Evolutionary conservation across 1,140 invertebrate species (phyloP).

Genomic region (Drosophila simulans): DNA sequence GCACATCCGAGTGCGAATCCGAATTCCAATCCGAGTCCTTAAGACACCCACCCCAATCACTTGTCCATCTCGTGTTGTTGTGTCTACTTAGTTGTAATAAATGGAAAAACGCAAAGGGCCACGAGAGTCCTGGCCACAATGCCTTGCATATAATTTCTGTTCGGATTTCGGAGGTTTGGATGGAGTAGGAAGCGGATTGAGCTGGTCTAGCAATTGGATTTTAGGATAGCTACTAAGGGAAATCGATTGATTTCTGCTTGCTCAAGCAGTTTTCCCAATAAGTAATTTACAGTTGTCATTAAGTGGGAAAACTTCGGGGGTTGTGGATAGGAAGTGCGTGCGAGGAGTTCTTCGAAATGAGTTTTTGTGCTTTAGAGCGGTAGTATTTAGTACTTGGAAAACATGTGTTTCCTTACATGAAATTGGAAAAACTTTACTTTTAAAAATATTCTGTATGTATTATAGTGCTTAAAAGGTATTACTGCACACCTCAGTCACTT

Average conservation of each 20-base stretch:
- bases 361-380: not conserved
- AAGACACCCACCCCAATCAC: not conserved
- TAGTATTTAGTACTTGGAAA: not conserved
- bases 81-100: constrained; percentile 81
- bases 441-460: no score
- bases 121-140: constrained; percentile 46
- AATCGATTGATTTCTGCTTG: constrained; percentile 84
- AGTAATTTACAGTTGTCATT: constrained; percentile 74
- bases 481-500: no score
- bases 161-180: constrained; percentile 9
- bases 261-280: constrained; percentile 62
- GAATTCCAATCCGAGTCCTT: constrained; percentile 11
- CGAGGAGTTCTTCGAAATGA: constrained; percentile 23
- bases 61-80: constrained; percentile 49
- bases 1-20: constrained; percentile 19
- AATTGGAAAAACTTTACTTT: no score
- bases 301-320: constrained; percentile 33
- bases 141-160: constrained; percentile 73
- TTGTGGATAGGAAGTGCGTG: constrained; percentile 16
- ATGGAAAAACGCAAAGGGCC: constrained; percentile 60
- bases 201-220: constrained; percentile 32
- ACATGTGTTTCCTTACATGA: not conserved
- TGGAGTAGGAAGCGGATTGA: constrained; percentile 5
- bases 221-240: constrained; percentile 18
- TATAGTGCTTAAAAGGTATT: no score